Conservation (phyloP, 37 sponge, comb jelly and placozoan species). For the Chondrosia reniformis region DNA sequence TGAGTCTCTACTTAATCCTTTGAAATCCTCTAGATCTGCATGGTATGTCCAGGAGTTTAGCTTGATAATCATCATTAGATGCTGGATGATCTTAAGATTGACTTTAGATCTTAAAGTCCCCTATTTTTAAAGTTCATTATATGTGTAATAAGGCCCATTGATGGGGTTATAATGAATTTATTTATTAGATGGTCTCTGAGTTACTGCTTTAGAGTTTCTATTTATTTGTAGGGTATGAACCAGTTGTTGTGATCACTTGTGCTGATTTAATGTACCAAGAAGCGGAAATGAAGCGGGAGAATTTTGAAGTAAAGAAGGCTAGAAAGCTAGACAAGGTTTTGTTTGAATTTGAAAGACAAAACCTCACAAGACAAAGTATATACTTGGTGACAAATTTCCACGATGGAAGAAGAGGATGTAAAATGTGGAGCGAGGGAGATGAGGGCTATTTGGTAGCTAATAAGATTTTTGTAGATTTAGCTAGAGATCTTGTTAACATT, state of each 20-base stretch:
- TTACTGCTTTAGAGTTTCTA: too few species aligned
- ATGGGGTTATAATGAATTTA: too few species aligned
- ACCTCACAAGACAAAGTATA: constrained; percentile 66
- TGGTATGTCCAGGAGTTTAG: too few species aligned
- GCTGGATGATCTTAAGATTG: too few species aligned
- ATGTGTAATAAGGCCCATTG: too few species aligned
- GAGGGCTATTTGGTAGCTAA: constrained; percentile 72
- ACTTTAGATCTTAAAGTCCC: too few species aligned
- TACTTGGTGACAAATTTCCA: constrained; percentile 91
- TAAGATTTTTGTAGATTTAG: constrained; percentile 67
- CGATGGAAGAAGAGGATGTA: constrained; percentile 56
- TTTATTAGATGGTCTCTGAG: too few species aligned
- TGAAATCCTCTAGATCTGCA: too few species aligned
- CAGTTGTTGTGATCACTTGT: constrained; percentile 85
- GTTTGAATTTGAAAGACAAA: constrained; percentile 77
- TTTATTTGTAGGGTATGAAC: constrained; percentile 74
- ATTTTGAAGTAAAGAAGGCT: constrained; percentile 68
- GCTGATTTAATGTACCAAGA: constrained; percentile 79
- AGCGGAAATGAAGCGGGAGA: constrained; percentile 47
- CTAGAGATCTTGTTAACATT: constrained; percentile 53
- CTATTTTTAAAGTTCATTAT: too few species aligned
- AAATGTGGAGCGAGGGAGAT: constrained; percentile 65
- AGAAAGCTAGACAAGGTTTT: constrained; percentile 78
- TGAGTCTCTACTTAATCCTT: too few species aligned
- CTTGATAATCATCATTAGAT: too few species aligned